Evolutionary conservation across 2,888 invertebrate genomes (phyloP).

Genomic region (Gastracanthus pulcherrimus): DNA sequence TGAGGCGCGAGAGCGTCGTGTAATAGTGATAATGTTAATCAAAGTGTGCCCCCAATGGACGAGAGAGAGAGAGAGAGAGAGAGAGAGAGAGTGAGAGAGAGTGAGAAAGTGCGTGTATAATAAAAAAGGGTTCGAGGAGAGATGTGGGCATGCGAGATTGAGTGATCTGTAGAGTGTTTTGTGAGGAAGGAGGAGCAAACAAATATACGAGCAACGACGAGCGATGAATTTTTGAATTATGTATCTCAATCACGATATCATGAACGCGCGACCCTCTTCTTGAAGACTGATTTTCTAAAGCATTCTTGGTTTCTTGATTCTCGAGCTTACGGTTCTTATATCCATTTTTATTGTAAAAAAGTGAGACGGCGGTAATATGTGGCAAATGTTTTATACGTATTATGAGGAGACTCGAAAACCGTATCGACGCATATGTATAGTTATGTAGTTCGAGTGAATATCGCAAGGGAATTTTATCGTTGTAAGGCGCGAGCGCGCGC

Average conservation of each 20-base stretch:
- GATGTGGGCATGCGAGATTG: background rate
- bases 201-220: conserved; percentile 41
- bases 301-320: conserved; percentile 19
- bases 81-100: no score
- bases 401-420: background rate
- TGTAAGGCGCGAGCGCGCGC: conserved; percentile 45
- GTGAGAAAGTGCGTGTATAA: background rate
- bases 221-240: conserved; percentile 60
- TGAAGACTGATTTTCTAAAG: conserved; percentile 74
- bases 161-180: background rate
- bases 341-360: conserved; percentile 47
- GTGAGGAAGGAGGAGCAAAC: background rate
- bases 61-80: no score
- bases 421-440: conserved; percentile 39
- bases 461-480: conserved; percentile 56
- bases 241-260: background rate
- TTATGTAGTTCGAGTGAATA: conserved; percentile 58
- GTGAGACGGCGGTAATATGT: background rate
- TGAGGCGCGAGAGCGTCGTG: no score
- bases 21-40: no score
- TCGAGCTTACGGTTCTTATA: conserved; percentile 13
- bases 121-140: background rate
- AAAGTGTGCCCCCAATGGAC: no score
- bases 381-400: conserved; percentile 52
- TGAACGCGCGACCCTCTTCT: conserved; percentile 63